Evolutionary conservation across 2,797 vertebrate species (phyloP).

Genomic region (Malurus leucopterus): DNA sequence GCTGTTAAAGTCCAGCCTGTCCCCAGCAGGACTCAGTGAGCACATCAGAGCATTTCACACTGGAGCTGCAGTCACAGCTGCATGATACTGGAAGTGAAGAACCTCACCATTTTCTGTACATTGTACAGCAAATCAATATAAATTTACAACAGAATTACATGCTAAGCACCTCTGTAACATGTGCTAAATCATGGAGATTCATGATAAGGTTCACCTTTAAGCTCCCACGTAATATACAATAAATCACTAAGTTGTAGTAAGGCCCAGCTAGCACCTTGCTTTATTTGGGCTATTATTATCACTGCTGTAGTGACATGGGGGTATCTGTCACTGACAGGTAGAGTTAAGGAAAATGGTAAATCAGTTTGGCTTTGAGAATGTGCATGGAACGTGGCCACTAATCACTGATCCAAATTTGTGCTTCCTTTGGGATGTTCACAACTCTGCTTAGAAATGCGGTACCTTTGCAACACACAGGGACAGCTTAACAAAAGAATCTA

Average conservation of each 20-base stretch:
- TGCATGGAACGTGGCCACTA: fast-evolving
- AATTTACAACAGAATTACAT: conserved; percentile 49
- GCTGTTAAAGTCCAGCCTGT: not conserved
- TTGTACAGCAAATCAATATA: conserved; percentile 48
- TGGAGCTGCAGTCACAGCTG: not conserved
- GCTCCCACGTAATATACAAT: not conserved
- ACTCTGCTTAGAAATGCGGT: not conserved
- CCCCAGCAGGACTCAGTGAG: not conserved
- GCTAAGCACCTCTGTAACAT: not conserved
- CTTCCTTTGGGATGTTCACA: not conserved
- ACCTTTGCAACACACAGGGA: not conserved
- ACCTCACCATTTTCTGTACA: not conserved
- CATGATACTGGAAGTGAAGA: not conserved
- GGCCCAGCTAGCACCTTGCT: not conserved
- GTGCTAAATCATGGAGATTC: conserved; percentile 40
- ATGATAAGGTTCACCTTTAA: conserved; percentile 31
- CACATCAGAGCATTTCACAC: not conserved
- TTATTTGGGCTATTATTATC: conserved; percentile 22
- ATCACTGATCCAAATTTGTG: not conserved
- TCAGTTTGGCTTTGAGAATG: not conserved
- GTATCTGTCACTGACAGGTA: not conserved
- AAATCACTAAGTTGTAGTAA: not conserved
- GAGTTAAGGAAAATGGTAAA: not conserved
- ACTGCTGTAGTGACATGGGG: not conserved
- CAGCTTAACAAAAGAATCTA: not conserved